Base-by-base conservation (phyloP, 1,140 invertebrate genomes). In the Philotrypesis tridentata region DNA sequence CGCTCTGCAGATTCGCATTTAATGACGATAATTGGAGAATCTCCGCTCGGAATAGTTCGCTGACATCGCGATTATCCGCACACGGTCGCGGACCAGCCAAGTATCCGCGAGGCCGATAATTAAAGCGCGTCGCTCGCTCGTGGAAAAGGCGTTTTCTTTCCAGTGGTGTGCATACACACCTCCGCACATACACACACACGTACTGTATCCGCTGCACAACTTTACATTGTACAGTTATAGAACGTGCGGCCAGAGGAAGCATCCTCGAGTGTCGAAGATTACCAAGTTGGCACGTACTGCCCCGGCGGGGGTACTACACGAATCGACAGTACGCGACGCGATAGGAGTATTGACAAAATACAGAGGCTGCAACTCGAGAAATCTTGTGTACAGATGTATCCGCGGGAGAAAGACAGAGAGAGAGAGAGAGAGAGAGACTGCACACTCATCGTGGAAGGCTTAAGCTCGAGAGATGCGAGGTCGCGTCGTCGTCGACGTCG, bases 391-490 rank as follows among this genome's bases (percentile, higher is more conserved):
- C 4, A 17, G 14, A 48, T 48, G 4, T 48, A 5, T 21, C 0
- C 5, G 14, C 14, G 43, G n/a, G n/a, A n/a, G n/a, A n/a, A n/a
- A n/a, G n/a, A n/a, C n/a, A n/a, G n/a, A n/a, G n/a, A n/a, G n/a
- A n/a, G n/a, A n/a, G n/a, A n/a, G n/a, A n/a, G n/a, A n/a, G n/a
- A n/a, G n/a, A n/a, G n/a, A 17, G 14, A 55, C 21, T 6, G 21
- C 48, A 55, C 14, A 55, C 43, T 27, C 27, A 55, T 21, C 17
- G 27, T 67, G 63, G 73, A 80, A n/a, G 55, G 60, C 48, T 74
- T 80, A 40, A 55, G 48, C 70, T 80, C 71, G 21, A 67, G 21
- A 67, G 48, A 55, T 55, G 17, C 71, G 55, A 72, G 78, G 33
- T 17, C 48, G 48, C 79, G 43, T 29, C 33, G 9, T 37, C n/a